These are phyloP conservation scores for Morelia viridis DNA, from an alignment of 2,797 vertebrate genomes.

Conservation along the genomic window DNA sequence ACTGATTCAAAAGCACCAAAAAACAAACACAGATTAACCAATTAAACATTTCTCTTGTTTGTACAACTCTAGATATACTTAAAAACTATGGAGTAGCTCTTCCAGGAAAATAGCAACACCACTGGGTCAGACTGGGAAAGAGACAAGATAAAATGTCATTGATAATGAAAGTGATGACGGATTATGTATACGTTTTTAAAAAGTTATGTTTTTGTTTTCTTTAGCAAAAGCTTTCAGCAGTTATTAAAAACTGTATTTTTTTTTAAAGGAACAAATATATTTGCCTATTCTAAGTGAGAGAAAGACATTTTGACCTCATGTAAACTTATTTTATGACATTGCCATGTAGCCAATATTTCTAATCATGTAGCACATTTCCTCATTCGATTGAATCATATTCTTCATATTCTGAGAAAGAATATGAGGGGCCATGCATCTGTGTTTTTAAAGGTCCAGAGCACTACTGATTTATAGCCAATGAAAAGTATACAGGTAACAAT, in stretches of 20 bases:
- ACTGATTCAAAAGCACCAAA: background rate
- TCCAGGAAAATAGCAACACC: conserved; percentile 36
- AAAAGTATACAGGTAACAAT: background rate
- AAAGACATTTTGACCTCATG: background rate
- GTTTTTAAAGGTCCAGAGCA: background rate
- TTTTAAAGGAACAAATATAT: background rate
- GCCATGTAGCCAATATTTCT: background rate
- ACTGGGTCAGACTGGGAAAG: conserved; percentile 5
- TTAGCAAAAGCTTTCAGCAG: background rate
- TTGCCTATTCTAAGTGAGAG: background rate
- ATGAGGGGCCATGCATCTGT: background rate
- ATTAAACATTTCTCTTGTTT: background rate
- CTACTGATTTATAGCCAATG: background rate
- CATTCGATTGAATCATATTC: background rate
- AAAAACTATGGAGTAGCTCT: conserved; percentile 9
- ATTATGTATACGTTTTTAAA: background rate
- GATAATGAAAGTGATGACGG: conserved; percentile 20
- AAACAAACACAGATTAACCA: background rate
- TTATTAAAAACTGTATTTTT: background rate
- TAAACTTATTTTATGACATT: background rate
- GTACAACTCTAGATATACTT: conserved; percentile 38
- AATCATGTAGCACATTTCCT: background rate
- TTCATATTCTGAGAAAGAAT: background rate
- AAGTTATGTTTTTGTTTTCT: background rate
- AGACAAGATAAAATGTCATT: background rate